phyloP scores from a whole-genome alignment of 2,113 vertebrate species.

The Lophura nycthemera region DNA sequence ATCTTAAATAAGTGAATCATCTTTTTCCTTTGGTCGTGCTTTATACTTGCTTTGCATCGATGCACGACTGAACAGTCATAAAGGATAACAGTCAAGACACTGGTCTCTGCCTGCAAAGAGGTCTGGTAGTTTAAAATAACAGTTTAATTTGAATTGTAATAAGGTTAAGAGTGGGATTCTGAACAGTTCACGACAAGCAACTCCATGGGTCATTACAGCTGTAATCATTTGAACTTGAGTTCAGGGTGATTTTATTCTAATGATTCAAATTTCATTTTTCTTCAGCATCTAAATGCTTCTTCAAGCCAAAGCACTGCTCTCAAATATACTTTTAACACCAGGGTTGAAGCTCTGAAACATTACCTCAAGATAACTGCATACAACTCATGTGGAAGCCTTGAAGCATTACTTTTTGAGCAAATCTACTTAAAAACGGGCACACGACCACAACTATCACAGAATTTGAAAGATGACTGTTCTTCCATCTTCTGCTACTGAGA shows the following conservation, averaged over 20 bases:
- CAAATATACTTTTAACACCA: background rate
- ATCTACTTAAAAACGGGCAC: background rate
- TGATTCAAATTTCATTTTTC: background rate
- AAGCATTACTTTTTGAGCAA: background rate
- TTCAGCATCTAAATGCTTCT: background rate
- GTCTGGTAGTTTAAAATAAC: constrained; percentile 2
- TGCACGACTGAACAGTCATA: background rate
- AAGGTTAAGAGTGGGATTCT: background rate
- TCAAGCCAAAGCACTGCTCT: background rate
- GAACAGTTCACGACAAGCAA: background rate
- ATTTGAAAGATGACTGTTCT: background rate
- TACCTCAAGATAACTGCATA: background rate
- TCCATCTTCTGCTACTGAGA: background rate
- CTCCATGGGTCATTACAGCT: background rate
- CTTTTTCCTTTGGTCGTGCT: background rate
- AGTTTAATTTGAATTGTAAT: background rate
- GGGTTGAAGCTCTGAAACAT: background rate
- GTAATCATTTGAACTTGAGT: background rate
- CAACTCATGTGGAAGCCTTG: background rate
- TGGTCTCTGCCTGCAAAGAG: background rate
- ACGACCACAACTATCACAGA: background rate
- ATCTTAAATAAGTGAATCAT: background rate
- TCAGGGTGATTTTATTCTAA: background rate
- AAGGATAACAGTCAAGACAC: background rate
- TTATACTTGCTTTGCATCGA: background rate